A percentile compares a stretch with the other conserved stretches of the same genome.
Evolutionary conservation across 2,888 invertebrate species (phyloP).

Genomic region (Harmothoe impar): DNA sequence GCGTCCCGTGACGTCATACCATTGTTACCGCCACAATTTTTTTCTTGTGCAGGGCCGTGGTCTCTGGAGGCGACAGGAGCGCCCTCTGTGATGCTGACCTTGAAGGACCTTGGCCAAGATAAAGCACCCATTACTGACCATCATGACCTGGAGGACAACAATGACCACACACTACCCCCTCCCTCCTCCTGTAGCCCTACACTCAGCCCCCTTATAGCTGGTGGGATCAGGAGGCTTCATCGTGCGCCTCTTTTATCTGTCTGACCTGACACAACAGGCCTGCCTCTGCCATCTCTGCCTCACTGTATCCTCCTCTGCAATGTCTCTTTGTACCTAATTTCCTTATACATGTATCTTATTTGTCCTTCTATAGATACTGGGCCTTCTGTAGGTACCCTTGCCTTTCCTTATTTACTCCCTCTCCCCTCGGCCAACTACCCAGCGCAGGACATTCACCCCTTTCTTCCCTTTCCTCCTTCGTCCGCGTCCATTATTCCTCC

Average conservation of each 20-base stretch:
- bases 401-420: no score
- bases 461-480: no score
- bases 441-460: no score
- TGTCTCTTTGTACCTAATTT: no score
- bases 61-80: neutral
- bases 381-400: no score
- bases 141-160: neutral
- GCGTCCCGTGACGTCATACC: neutral
- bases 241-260: neutral
- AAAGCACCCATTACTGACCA: conserved; percentile 25
- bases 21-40: neutral
- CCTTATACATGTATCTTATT: no score
- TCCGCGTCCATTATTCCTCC: no score
- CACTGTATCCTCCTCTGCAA: no score
- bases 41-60: neutral
- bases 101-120: conserved; percentile 26
- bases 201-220: neutral
- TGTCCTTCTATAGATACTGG: no score
- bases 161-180: neutral
- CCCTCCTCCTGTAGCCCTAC: neutral
- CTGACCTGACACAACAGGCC: neutral
- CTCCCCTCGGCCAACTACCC: no score
- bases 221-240: neutral
- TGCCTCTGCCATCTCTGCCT: neutral
- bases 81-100: neutral